Conservation (phyloP, 2,888 invertebrate genomes). For the Sphaerophoria rueppellii region DNA sequence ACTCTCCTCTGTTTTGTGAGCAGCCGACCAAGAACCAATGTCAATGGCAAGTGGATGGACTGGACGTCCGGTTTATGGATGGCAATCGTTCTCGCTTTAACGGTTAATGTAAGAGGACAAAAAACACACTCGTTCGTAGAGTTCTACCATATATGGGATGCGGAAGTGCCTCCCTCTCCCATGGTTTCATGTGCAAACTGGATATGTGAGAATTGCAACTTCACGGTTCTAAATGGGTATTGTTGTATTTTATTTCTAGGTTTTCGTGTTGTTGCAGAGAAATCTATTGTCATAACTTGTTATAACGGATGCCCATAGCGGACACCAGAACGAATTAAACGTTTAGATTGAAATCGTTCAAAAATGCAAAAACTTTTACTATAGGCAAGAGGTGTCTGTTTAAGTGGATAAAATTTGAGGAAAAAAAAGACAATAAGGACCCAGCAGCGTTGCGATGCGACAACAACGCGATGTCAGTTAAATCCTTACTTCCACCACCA, state of each 20-base stretch:
- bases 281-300: constrained; percentile 44
- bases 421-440: neutral
- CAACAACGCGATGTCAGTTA: constrained; percentile 2
- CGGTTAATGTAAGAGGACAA: constrained; percentile 4
- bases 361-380: too few relatives aligned
- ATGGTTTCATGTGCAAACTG: constrained; percentile 32
- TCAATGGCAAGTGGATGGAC: constrained; percentile 62
- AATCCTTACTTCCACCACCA: constrained; percentile 36
- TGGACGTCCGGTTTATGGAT: constrained; percentile 43
- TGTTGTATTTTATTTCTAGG: constrained; percentile 28
- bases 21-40: constrained; percentile 47
- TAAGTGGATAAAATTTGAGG: neutral
- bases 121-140: constrained; percentile 12
- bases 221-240: constrained; percentile 37
- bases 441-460: neutral
- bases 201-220: constrained; percentile 29
- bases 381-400: neutral
- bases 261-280: neutral
- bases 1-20: constrained; percentile 11
- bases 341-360: neutral
- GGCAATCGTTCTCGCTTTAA: constrained; percentile 14
- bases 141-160: constrained; percentile 56
- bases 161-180: constrained; percentile 58
- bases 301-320: neutral
- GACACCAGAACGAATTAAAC: neutral